These are phyloP conservation scores for Mactromeris polynyma DNA, from an alignment of 2,888 invertebrate genomes.

Conservation along the genomic window DNA sequence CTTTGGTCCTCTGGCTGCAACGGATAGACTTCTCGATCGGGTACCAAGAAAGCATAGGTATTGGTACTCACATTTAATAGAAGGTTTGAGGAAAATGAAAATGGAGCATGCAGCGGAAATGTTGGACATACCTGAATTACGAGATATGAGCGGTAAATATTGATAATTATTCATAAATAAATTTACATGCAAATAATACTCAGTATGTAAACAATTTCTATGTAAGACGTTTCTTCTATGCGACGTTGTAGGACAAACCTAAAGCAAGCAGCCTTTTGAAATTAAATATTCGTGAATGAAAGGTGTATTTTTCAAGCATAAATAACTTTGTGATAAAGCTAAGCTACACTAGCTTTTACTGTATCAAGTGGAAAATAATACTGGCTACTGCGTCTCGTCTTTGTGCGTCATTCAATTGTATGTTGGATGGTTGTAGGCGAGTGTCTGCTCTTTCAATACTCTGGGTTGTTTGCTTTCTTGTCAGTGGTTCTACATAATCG, in stretches of 20 bases:
- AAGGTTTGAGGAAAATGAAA: background rate
- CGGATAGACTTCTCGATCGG: constrained; percentile 24
- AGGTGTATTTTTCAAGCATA: too few species aligned
- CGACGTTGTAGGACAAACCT: too few species aligned
- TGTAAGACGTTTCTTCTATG: too few species aligned
- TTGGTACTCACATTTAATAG: constrained; percentile 29
- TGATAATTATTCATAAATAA: background rate
- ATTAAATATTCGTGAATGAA: too few species aligned
- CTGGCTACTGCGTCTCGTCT: background rate
- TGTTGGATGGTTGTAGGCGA: background rate
- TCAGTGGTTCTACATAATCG: background rate
- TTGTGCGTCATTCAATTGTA: background rate
- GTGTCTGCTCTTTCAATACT: background rate
- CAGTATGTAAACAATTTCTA: too few species aligned
- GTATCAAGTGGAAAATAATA: too few species aligned
- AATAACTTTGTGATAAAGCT: too few species aligned
- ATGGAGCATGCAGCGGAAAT: constrained; percentile 18
- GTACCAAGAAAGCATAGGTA: constrained; percentile 24
- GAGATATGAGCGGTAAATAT: background rate
- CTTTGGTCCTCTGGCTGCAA: background rate
- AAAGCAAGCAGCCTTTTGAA: too few species aligned
- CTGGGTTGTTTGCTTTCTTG: background rate
- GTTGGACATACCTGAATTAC: constrained; percentile 27
- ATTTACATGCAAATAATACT: too few species aligned
- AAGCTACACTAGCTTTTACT: too few species aligned